phyloP scores from a whole-genome alignment of 2,797 vertebrate species.

The Argyrosomus regius region DNA sequence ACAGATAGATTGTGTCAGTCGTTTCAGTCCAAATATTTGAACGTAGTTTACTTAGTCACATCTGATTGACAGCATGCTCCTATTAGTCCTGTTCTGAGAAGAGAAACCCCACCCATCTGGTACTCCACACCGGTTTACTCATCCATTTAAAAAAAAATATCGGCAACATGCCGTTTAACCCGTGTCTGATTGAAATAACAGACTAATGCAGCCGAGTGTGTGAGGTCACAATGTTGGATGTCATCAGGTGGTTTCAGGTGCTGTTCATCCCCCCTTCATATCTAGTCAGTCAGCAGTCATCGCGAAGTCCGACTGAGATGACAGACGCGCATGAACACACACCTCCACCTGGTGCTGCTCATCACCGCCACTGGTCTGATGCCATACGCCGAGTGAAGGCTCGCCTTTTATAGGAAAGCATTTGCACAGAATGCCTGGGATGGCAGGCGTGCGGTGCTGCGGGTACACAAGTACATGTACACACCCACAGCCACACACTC shows the following conservation, averaged over 20 bases:
- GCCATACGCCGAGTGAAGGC: conserved; percentile 26
- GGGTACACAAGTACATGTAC: background rate
- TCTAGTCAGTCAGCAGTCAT: conserved; percentile 34
- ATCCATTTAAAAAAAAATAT: conserved; percentile 17
- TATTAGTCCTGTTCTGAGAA: background rate
- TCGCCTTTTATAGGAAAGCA: conserved; percentile 71
- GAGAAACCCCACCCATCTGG: conserved; percentile 20
- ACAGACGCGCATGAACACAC: conserved; percentile 34
- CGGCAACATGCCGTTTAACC: background rate
- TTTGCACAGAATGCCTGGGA: conserved; percentile 38
- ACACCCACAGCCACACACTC: background rate
- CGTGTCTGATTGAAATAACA: background rate
- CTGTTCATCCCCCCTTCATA: background rate
- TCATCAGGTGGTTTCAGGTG: conserved; percentile 40
- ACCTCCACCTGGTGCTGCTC: conserved; percentile 71
- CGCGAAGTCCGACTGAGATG: conserved; percentile 23
- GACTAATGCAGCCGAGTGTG: background rate
- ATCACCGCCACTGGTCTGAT: conserved; percentile 51
- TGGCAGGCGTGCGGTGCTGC: conserved; percentile 7
- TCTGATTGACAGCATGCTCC: conserved; percentile 15
- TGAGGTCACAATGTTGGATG: conserved; percentile 40
- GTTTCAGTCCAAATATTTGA: conserved; percentile 31
- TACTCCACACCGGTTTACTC: conserved; percentile 11
- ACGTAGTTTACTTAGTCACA: conserved; percentile 2
- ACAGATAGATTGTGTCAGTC: background rate